phyloP scores from a whole-genome alignment of 2,797 vertebrate species.

The Sebastes cheni region DNA sequence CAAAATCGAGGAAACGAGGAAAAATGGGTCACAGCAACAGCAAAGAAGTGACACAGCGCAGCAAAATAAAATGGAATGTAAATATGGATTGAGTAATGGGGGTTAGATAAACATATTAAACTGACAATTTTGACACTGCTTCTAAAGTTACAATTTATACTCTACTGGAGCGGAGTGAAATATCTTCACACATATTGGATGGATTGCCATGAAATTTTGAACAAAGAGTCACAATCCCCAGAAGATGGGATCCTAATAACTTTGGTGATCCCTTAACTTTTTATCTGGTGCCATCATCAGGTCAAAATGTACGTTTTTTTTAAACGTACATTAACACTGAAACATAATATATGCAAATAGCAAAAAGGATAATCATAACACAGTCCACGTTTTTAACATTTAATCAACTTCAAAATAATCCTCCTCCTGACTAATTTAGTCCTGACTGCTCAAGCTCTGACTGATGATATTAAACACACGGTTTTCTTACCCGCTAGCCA shows the following conservation, averaged over 20 bases:
- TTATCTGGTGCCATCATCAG: background rate
- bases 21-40: slow-evolving; percentile 46
- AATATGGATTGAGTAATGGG: slow-evolving; percentile 18
- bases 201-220: background rate
- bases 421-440: background rate
- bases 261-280: background rate
- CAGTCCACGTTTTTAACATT: background rate
- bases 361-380: background rate
- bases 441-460: background rate
- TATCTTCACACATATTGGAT: background rate
- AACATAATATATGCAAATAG: background rate
- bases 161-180: background rate
- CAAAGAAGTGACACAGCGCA: slow-evolving; percentile 4
- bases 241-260: background rate
- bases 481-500: background rate
- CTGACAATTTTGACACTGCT: background rate
- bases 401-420: slow-evolving; percentile 1
- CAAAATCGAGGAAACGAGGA: slow-evolving; percentile 26
- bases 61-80: slow-evolving; percentile 28
- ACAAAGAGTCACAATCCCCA: background rate
- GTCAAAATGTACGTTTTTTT: too few species aligned
- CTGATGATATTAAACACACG: background rate
- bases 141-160: background rate
- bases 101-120: slow-evolving; percentile 22
- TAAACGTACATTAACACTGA: background rate